A percentile compares a stretch with the other conserved stretches of the same genome.
phyloP scores from a whole-genome alignment of 2,888 invertebrate genomes.

The Apamea epomidion region DNA sequence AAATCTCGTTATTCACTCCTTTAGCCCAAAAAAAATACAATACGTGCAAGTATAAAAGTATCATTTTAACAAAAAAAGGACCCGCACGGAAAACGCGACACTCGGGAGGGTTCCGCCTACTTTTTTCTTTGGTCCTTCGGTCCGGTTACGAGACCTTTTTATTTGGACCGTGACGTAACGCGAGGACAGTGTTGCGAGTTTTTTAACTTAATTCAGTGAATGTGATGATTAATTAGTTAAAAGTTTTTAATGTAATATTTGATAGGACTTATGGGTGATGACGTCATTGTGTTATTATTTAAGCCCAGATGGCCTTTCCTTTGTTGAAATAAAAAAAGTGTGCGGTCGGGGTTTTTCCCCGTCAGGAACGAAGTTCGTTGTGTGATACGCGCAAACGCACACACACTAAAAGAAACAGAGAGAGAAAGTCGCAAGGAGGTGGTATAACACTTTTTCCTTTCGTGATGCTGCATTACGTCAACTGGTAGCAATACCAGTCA shows the following conservation, averaged over 20 bases:
- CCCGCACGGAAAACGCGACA: constrained; percentile 37
- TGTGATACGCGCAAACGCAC: neutral
- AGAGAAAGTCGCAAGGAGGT: neutral
- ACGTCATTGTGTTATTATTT: constrained; percentile 21
- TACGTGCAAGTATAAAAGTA: constrained; percentile 48
- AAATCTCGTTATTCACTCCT: constrained; percentile 37
- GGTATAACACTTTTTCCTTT: neutral
- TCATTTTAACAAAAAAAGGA: constrained; percentile 59
- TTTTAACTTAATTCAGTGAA: constrained; percentile 53
- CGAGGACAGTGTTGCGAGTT: constrained; percentile 46
- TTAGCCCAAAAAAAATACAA: constrained; percentile 54
- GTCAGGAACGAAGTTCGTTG: neutral
- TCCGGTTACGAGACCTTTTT: constrained; percentile 57
- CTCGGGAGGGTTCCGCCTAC: constrained; percentile 44
- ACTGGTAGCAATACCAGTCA: neutral
- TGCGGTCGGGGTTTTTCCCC: neutral
- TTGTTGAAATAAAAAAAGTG: neutral
- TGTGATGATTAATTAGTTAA: constrained; percentile 63
- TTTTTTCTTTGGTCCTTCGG: constrained; percentile 57
- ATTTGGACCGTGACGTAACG: constrained; percentile 61
- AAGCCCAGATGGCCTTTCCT: neutral
- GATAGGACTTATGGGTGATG: constrained; percentile 20
- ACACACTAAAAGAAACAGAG: neutral
- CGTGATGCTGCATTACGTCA: neutral
- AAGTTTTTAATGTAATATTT: constrained; percentile 48